phyloP scores from a whole-genome alignment of 2,888 invertebrate genomes.

The Cabera pusaria region DNA sequence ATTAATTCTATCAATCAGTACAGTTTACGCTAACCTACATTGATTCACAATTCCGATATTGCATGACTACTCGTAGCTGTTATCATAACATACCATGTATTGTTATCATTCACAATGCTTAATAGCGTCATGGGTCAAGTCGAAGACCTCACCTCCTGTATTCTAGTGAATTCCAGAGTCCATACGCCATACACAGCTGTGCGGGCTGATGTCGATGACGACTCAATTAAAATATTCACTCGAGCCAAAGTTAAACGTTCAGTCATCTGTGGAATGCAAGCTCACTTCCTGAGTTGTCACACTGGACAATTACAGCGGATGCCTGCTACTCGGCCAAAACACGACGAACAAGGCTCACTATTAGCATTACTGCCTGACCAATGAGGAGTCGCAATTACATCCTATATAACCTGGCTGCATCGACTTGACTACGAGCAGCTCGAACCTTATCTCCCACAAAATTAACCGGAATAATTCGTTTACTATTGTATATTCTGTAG shows the following conservation, averaged over 20 bases:
- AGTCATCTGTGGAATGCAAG: slow-evolving; percentile 67
- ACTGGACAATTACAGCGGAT: slow-evolving; percentile 63
- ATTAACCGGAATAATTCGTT: slow-evolving; percentile 8
- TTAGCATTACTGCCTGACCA: slow-evolving; percentile 42
- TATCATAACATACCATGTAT: no score
- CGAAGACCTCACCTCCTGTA: slow-evolving; percentile 2
- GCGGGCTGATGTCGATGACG: slow-evolving; percentile 25
- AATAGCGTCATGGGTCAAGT: no score
- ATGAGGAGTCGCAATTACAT: slow-evolving; percentile 29
- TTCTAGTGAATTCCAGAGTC: slow-evolving; percentile 4
- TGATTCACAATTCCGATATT: no score
- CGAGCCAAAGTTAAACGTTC: slow-evolving; percentile 54
- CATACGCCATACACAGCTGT: slow-evolving; percentile 11
- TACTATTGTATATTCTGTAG: no score
- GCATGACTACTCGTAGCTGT: no score
- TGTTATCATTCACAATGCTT: no score
- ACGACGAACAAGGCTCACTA: slow-evolving; percentile 42
- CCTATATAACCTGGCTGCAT: slow-evolving; percentile 3
- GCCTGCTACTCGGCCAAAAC: slow-evolving; percentile 44
- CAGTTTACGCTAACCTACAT: no score
- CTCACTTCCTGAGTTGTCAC: slow-evolving; percentile 65
- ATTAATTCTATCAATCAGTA: no score
- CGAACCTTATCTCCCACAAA: slow-evolving; percentile 5
- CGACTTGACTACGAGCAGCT: slow-evolving; percentile 8
- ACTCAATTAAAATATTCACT: slow-evolving; percentile 53